phyloP scores from a whole-genome alignment of 1,140 invertebrate genomes.

The Oncopodura yosiiana region DNA sequence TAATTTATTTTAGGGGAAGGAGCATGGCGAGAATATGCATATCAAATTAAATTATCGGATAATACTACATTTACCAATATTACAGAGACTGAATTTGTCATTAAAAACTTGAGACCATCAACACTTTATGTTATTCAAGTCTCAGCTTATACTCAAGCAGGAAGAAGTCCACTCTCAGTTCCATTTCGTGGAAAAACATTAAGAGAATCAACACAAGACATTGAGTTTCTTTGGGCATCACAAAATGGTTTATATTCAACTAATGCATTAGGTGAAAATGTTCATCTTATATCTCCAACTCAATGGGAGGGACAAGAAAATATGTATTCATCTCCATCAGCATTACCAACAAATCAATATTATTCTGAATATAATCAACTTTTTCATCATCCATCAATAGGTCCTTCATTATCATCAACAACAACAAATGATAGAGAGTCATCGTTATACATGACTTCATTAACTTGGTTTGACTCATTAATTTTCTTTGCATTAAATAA shows the following conservation, averaged over 20 bases:
- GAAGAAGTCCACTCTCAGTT: slow-evolving; percentile 65
- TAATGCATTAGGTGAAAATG: slow-evolving; percentile 28
- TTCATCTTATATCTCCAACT: slow-evolving; percentile 17
- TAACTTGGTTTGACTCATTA: slow-evolving; percentile 20
- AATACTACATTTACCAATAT: slow-evolving; percentile 44
- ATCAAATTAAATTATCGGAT: slow-evolving; percentile 63
- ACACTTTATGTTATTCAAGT: slow-evolving; percentile 56
- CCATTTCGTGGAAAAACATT: slow-evolving; percentile 56
- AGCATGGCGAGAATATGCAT: slow-evolving; percentile 76
- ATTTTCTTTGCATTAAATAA: slow-evolving; percentile 24
- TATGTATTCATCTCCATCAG: not conserved
- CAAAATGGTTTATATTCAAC: slow-evolving; percentile 22
- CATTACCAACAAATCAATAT: not conserved
- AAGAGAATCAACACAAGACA: slow-evolving; percentile 38
- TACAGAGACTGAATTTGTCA: slow-evolving; percentile 46
- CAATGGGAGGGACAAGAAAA: not conserved
- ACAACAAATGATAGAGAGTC: not conserved
- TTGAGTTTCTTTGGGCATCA: slow-evolving; percentile 30
- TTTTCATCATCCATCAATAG: no score
- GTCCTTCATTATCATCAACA: no score
- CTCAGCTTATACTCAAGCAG: slow-evolving; percentile 61
- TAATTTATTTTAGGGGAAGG: slow-evolving; percentile 45
- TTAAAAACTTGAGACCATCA: slow-evolving; percentile 35
- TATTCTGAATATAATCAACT: no score
- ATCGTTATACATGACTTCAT: slow-evolving; percentile 3